Percentiles rank a stretch among this genome's conserved stretches.
Evolutionary conservation across 2,888 invertebrate species (phyloP).

Genomic region (Drosophila diplacantha): DNA sequence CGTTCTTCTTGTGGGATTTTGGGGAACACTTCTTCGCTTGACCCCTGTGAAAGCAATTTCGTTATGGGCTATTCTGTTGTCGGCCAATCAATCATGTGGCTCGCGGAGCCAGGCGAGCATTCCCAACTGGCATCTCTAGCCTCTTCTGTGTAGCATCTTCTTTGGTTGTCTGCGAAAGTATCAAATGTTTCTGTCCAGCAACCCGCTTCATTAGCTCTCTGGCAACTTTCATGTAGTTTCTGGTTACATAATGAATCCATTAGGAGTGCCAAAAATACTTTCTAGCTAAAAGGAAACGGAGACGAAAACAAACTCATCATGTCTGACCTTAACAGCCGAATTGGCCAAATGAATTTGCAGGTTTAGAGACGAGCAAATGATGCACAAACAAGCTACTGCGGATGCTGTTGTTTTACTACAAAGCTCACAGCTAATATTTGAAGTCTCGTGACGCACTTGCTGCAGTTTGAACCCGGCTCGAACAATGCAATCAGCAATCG

Average conservation of each 20-base stretch:
- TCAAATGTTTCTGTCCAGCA: constrained; percentile 45
- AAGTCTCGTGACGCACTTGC: constrained; percentile 63
- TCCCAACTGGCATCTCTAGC: constrained; percentile 8
- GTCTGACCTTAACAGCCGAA: constrained; percentile 53
- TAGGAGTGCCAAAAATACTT: constrained; percentile 53
- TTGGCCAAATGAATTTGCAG: constrained; percentile 30
- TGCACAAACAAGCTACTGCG: constrained; percentile 1
- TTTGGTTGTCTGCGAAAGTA: constrained; percentile 52
- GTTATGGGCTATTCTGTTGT: constrained; percentile 36
- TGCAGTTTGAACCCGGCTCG: constrained; percentile 55
- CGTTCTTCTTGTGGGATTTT: not conserved
- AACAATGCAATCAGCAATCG: constrained; percentile 55
- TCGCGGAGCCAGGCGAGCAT: constrained; percentile 27
- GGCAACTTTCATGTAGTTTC: constrained; percentile 57
- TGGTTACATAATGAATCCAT: constrained; percentile 61
- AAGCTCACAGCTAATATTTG: constrained; percentile 9
- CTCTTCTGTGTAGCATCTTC: constrained; percentile 11
- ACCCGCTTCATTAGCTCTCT: constrained; percentile 57
- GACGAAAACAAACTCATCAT: constrained; percentile 23
- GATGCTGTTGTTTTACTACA: constrained; percentile 2
- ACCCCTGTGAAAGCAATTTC: constrained; percentile 62
- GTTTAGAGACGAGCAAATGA: constrained; percentile 7
- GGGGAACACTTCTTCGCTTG: constrained; percentile 24
- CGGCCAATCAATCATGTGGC: constrained; percentile 63
- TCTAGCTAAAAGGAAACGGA: constrained; percentile 41